Evolutionary conservation across 2,113 vertebrate species (phyloP), one percentile per base, ranked within the genome.

Genomic region (Ailuropoda melanoleuca): DNA sequence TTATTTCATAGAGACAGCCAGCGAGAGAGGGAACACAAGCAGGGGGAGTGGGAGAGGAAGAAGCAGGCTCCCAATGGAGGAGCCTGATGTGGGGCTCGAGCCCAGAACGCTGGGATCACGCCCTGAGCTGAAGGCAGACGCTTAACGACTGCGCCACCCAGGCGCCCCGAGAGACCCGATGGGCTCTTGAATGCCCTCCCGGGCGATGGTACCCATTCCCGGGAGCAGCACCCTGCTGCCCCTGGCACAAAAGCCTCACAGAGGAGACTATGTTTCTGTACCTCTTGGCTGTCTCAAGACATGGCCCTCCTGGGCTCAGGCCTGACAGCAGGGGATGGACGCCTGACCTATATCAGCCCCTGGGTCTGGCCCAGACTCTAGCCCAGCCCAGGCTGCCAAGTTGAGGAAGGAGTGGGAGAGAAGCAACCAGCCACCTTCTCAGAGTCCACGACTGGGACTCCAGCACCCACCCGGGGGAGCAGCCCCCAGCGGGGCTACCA

Each of bases 151-250:
- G 43, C 4, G 6, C 43, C 43, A 43, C 43, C 43, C 43, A 43
- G 43, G 43, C 43, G 5, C 43, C 43, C 43, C 43, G 43, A 11
- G n/a, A 24, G 12, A 46, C 34, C 29, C 48, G 19, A 34, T 8
- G 37, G 37, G 15, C n/a, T 19, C 75, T 1, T 19, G 56, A 74
- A 55, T 34, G 34, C 29, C 19, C 58, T 21, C 3, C 18, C 2
- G 1, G 31, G 72, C 3, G 9, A 34, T 0, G 4, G 43, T 18
- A 7, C 0, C 23, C 5, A 6, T 14, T 43, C 90, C 31, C 0
- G 37, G 74, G 53, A 18, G n/a, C 1, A 17, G 46, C 3, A 8
- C 50, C 46, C 68, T 26, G 58, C 26, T 68, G 18, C 1, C 19
- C 21, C 43, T 0, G 4, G 56, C 8, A 3, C 0, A 93, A 23